Percentiles rank a stretch among this genome's conserved stretches.
phyloP scores from a whole-genome alignment of 2,888 invertebrate genomes.

The Eupithecia subfuscata region DNA sequence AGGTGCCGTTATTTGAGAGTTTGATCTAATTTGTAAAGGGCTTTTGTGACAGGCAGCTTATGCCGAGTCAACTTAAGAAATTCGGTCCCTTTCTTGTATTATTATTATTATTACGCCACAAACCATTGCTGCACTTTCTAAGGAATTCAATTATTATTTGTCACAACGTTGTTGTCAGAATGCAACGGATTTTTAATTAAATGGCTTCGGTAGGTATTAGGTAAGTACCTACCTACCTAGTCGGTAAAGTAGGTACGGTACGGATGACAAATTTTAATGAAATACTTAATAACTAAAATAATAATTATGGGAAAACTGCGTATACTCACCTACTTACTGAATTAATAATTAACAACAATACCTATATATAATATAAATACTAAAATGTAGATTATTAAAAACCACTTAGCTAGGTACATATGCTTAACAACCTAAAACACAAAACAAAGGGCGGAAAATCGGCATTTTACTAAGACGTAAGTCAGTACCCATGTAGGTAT shows the following conservation, averaged over 20 bases:
- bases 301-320: not conserved
- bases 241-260: not conserved
- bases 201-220: not conserved
- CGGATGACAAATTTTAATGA: not conserved
- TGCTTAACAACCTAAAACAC: not conserved
- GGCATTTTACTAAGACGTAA: not conserved
- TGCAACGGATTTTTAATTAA: not conserved
- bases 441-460: not conserved
- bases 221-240: too few relatives aligned
- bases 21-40: conserved; percentile 53
- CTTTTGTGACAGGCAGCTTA: conserved; percentile 38
- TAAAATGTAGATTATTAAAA: not conserved
- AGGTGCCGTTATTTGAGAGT: conserved; percentile 57
- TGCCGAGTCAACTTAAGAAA: conserved; percentile 13
- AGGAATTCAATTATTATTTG: not conserved
- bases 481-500: too few relatives aligned
- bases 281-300: not conserved
- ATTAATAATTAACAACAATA: not conserved
- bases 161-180: not conserved
- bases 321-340: not conserved
- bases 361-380: too few relatives aligned
- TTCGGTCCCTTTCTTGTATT: not conserved
- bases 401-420: not conserved
- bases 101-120: not conserved
- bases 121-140: not conserved